Conservation (phyloP, 2,797 vertebrate species). For the Hydrolagus colliei region DNA sequence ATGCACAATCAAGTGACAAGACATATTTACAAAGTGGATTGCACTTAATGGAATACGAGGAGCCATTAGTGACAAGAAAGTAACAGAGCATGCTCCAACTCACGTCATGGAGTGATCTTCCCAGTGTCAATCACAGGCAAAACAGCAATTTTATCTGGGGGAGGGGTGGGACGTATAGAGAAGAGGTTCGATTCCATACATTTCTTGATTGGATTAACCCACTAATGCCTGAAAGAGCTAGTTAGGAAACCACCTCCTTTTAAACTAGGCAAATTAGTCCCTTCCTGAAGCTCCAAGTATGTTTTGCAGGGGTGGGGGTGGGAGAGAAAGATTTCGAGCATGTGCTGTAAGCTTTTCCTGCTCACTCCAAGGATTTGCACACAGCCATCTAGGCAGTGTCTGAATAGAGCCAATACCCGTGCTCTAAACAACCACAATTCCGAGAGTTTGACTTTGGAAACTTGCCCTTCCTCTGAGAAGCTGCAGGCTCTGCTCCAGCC, state of each 20-base stretch:
- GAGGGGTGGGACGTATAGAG: conserved; percentile 34
- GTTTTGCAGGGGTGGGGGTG: too few relatives aligned
- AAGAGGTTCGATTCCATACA: conserved; percentile 32
- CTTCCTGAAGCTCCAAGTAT: neutral
- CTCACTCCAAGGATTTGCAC: neutral
- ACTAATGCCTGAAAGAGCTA: neutral
- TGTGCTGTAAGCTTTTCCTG: too few relatives aligned
- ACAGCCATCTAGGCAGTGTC: neutral
- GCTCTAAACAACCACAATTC: neutral
- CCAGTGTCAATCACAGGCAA: conserved; percentile 44
- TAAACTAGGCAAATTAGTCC: neutral
- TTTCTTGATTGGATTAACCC: neutral
- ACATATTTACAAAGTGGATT: conserved; percentile 52
- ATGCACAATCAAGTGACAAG: conserved; percentile 46
- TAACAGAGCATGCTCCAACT: conserved; percentile 19
- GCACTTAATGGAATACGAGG: conserved; percentile 47
- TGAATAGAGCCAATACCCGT: neutral
- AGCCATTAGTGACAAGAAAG: conserved; percentile 34
- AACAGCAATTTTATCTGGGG: conserved; percentile 34
- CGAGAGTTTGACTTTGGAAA: neutral
- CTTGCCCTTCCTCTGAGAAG: neutral
- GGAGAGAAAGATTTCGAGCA: neutral
- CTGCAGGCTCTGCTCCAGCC: neutral
- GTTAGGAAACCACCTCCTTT: conserved; percentile 25
- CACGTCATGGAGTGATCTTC: conserved; percentile 41